These are phyloP conservation scores for Oceanodroma tethys DNA, from an alignment of 2,113 vertebrate genomes.

Conservation along the genomic window DNA sequence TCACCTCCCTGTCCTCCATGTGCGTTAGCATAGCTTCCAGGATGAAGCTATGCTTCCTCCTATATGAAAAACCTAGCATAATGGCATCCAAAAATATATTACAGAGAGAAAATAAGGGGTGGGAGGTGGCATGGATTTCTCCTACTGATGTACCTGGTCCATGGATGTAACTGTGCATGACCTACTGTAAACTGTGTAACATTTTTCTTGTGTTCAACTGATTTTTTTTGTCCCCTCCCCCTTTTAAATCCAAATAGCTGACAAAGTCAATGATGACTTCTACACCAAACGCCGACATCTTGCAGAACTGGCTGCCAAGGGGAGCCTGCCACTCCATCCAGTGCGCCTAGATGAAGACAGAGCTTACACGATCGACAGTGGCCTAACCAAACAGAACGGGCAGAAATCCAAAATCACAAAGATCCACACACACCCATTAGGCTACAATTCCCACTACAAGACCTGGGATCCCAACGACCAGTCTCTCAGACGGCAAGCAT, in stretches of 20 bases:
- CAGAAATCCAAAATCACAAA: conserved; percentile 84
- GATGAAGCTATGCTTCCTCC: too few relatives aligned
- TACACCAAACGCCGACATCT: conserved; percentile 90
- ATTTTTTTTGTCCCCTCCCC: background rate
- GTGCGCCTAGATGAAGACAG: conserved; percentile 86
- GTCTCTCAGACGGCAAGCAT: conserved; percentile 86
- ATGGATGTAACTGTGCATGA: background rate
- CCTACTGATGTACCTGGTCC: background rate
- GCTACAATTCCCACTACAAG: conserved; percentile 91
- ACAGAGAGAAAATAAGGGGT: background rate
- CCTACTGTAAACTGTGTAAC: background rate
- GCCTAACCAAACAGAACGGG: conserved; percentile 83
- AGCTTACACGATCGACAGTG: conserved; percentile 86
- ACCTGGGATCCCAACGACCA: conserved; percentile 92
- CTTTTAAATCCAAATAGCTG: conserved; percentile 71
- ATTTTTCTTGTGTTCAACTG: background rate
- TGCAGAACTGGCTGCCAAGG: conserved; percentile 88
- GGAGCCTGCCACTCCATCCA: conserved; percentile 88
- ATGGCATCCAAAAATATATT: background rate
- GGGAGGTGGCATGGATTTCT: background rate
- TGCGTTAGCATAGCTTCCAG: too few relatives aligned
- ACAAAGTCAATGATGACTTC: conserved; percentile 92
- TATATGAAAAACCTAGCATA: background rate
- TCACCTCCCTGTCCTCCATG: too few relatives aligned
- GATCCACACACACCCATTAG: conserved; percentile 83